Conservation (phyloP, 2,888 invertebrate genomes). For the Ferdinandea cuprea region DNA sequence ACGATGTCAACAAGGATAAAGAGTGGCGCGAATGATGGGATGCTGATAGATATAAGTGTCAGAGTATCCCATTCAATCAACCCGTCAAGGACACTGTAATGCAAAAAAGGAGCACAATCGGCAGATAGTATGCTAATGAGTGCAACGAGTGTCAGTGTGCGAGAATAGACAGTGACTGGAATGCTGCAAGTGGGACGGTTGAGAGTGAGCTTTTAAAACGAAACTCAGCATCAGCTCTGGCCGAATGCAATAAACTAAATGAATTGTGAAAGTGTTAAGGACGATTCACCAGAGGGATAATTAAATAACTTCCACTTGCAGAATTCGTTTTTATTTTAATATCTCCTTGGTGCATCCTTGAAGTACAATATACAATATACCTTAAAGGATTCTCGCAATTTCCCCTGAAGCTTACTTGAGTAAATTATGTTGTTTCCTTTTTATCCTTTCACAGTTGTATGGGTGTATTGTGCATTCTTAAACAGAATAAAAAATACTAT, state of each 20-base stretch:
- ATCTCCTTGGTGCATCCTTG: background rate
- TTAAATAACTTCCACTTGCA: slow-evolving; percentile 38
- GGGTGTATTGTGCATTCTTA: slow-evolving; percentile 9
- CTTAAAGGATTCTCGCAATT: slow-evolving; percentile 16
- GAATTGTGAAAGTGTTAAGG: slow-evolving; percentile 32
- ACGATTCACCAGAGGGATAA: slow-evolving; percentile 22
- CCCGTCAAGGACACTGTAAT: slow-evolving; percentile 55
- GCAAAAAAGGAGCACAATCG: slow-evolving; percentile 43
- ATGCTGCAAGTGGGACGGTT: background rate
- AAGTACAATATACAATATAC: slow-evolving; percentile 4
- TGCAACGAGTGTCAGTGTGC: slow-evolving; percentile 19
- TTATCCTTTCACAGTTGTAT: slow-evolving; percentile 6
- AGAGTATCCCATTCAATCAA: slow-evolving; percentile 36
- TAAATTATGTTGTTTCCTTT: slow-evolving; percentile 30
- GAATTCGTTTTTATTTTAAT: background rate
- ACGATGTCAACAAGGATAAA: slow-evolving; percentile 40
- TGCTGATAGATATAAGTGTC: slow-evolving; percentile 35
- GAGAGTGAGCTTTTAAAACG: background rate
- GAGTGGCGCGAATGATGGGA: slow-evolving; percentile 37
- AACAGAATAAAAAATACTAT: background rate
- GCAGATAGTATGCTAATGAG: slow-evolving; percentile 63
- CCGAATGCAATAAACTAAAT: slow-evolving; percentile 15
- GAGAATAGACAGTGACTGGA: background rate
- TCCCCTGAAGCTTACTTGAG: slow-evolving; percentile 32
- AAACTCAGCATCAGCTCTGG: background rate